Conservation (phyloP, 2,888 invertebrate genomes). For the Agrotis exclamationis region DNA sequence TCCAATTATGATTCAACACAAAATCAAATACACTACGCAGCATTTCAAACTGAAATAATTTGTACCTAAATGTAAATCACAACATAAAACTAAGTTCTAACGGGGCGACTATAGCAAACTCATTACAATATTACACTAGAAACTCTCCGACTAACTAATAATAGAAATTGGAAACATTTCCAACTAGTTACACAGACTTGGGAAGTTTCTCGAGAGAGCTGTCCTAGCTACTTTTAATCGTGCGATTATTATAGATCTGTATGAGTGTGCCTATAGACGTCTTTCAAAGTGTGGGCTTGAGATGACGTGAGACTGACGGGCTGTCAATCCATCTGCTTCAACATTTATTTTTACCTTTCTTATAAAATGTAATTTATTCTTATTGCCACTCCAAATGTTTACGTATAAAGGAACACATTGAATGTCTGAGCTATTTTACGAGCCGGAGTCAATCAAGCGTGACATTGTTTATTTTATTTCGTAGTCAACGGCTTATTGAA, state of each 20-base stretch:
- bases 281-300: conserved; percentile 29
- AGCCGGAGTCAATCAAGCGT: conserved; percentile 39
- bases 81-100: conserved; percentile 52
- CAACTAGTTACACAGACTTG: conserved; percentile 51
- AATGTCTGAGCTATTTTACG: conserved; percentile 31
- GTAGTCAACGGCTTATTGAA: conserved; percentile 20
- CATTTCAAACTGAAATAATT: conserved; percentile 32
- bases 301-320: conserved; percentile 21
- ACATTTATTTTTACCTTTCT: conserved; percentile 39
- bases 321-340: conserved; percentile 43
- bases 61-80: conserved; percentile 41
- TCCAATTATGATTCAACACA: conserved; percentile 18
- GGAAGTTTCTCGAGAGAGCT: conserved; percentile 27
- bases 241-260: conserved; percentile 16
- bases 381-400: conserved; percentile 35
- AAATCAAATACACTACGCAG: conserved; percentile 19
- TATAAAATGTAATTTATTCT: conserved; percentile 40
- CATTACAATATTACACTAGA: conserved; percentile 56
- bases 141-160: conserved; percentile 54
- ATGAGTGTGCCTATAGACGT: conserved; percentile 5
- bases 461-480: conserved; percentile 38
- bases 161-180: conserved; percentile 58
- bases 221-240: conserved; percentile 30
- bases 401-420: conserved; percentile 37
- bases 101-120: conserved; percentile 44